These are phyloP conservation scores for Dexiosoma caninum DNA, from an alignment of 2,888 invertebrate species.

Conservation along the genomic window DNA sequence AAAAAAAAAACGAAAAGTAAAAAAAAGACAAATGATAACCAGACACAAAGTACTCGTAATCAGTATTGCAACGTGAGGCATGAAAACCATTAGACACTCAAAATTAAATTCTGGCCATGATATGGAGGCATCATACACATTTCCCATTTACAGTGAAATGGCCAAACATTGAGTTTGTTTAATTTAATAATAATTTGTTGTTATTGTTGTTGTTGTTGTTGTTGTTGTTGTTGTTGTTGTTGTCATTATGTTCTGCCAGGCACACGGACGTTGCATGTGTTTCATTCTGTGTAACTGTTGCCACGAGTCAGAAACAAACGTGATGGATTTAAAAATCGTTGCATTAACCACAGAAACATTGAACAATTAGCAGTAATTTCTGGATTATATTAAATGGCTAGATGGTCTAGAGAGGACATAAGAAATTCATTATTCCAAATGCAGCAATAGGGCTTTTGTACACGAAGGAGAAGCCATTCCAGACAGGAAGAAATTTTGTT, in stretches of 20 bases:
- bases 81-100: conserved; percentile 40
- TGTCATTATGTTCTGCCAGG: not conserved
- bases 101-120: conserved; percentile 1
- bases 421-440: not conserved
- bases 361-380: conserved; percentile 42
- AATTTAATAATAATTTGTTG: conserved; percentile 6
- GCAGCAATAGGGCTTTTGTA: not conserved
- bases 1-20: too few relatives aligned
- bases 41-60: not conserved
- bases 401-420: conserved; percentile 11
- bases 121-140: conserved; percentile 12
- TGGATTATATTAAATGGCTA: conserved; percentile 9
- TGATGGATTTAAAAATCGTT: conserved; percentile 45
- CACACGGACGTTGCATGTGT: conserved; percentile 26
- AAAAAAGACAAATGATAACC: too few relatives aligned
- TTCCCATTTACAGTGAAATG: conserved; percentile 23
- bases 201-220: not conserved
- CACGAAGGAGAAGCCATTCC: too few relatives aligned
- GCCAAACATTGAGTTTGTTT: conserved; percentile 4
- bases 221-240: not conserved
- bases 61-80: conserved; percentile 23
- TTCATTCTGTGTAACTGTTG: conserved; percentile 2
- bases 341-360: conserved; percentile 37
- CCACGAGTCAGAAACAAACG: conserved; percentile 36
- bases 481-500: too few relatives aligned